Conservation (phyloP, 2,888 invertebrate genomes). For the Entomobrya proxima region DNA sequence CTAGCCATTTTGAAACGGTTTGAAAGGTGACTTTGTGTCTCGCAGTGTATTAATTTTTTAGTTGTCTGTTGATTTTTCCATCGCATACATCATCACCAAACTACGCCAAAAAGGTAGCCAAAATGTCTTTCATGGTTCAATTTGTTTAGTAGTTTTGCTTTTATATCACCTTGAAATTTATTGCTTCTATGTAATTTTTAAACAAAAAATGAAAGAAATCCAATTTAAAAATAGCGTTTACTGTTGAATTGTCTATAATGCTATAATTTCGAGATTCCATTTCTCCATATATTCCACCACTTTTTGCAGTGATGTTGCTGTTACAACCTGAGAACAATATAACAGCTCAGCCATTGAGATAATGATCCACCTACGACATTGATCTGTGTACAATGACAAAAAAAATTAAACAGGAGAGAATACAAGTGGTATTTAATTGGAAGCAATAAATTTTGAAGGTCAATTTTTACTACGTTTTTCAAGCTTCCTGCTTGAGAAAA, state of each 20-base stretch:
- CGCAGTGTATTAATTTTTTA: neutral
- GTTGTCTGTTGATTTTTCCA: neutral
- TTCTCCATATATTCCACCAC: neutral
- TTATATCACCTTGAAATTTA: slow-evolving; percentile 48
- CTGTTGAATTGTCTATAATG: neutral
- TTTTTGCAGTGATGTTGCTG: neutral
- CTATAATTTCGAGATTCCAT: neutral
- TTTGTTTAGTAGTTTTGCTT: neutral
- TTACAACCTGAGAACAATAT: neutral
- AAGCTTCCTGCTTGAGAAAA: slow-evolving; percentile 61
- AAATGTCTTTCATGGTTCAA: neutral
- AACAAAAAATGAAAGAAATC: neutral
- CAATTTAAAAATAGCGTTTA: neutral
- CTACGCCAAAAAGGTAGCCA: slow-evolving; percentile 15
- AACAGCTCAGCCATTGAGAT: neutral
- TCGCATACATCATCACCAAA: neutral
- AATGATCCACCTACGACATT: slow-evolving; percentile 43
- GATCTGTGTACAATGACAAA: slow-evolving; percentile 30
- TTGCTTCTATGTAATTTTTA: slow-evolving; percentile 37
- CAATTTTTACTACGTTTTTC: slow-evolving; percentile 49
- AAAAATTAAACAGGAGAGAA: neutral
- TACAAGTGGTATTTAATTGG: slow-evolving; percentile 58
- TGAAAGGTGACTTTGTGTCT: neutral
- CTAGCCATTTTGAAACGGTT: neutral
- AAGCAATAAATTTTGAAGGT: slow-evolving; percentile 66